These are phyloP conservation scores for Parotocinclus haroldoi DNA, from an alignment of 2,797 vertebrate species.

Conservation along the genomic window DNA sequence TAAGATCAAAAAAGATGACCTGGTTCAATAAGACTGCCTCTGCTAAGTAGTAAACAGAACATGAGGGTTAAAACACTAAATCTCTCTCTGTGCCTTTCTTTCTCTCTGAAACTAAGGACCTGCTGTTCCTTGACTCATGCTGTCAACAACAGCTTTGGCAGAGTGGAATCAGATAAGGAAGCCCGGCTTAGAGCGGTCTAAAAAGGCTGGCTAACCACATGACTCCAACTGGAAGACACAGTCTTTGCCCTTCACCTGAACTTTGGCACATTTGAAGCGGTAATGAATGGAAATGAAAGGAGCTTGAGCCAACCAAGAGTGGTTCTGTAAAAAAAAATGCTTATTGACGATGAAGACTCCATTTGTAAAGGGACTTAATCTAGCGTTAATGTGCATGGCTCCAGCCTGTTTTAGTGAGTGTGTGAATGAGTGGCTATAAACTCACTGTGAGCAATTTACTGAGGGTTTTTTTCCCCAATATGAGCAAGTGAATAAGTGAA, in stretches of 20 bases:
- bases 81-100: conserved; percentile 6
- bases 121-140: conserved; percentile 89
- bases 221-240: conserved; percentile 82
- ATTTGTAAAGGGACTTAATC: too few species aligned
- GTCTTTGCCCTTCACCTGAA: conserved; percentile 91
- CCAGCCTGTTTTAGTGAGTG: too few species aligned
- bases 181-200: conserved; percentile 27
- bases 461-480: too few species aligned
- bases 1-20: not conserved
- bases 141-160: conserved; percentile 95
- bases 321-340: not conserved
- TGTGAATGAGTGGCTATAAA: too few species aligned
- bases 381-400: too few species aligned
- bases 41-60: conserved; percentile 28
- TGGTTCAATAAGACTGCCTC: not conserved
- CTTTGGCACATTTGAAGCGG: conserved; percentile 83
- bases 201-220: conserved; percentile 74
- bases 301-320: not conserved
- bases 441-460: too few species aligned
- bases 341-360: not conserved
- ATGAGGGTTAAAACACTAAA: conserved; percentile 40
- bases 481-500: too few species aligned
- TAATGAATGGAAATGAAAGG: conserved; percentile 5
- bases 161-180: conserved; percentile 91
- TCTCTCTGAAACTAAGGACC: conserved; percentile 83